These are phyloP conservation scores for Cygnus buccinator DNA, from an alignment of 2,113 vertebrate species.

Conservation along the genomic window DNA sequence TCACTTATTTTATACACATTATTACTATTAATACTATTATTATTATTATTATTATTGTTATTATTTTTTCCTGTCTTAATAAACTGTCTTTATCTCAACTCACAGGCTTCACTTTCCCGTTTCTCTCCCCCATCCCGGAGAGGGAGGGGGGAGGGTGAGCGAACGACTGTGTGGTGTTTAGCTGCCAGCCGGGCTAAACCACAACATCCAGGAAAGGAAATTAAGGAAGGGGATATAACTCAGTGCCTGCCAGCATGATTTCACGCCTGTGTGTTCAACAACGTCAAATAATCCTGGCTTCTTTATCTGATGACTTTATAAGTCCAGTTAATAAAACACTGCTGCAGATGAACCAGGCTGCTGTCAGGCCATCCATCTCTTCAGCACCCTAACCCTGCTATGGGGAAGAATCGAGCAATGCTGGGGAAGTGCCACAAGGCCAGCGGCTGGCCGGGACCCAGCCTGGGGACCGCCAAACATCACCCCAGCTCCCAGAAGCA, in stretches of 20 bases:
- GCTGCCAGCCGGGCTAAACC: too few relatives aligned
- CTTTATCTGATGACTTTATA: neutral
- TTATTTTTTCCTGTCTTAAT: too few relatives aligned
- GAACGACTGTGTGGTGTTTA: too few relatives aligned
- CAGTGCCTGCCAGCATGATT: neutral
- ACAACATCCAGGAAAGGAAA: neutral
- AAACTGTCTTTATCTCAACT: too few relatives aligned
- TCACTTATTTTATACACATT: too few relatives aligned
- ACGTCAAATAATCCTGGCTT: neutral
- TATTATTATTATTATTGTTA: too few relatives aligned
- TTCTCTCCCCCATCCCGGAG: too few relatives aligned
- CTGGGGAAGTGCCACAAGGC: neutral
- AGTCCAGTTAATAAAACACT: neutral
- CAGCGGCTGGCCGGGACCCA: neutral
- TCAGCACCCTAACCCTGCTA: neutral
- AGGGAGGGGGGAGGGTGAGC: too few relatives aligned
- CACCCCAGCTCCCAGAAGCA: neutral
- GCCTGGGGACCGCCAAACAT: neutral
- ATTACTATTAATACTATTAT: too few relatives aligned
- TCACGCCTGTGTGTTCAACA: neutral
- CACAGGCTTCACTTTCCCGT: too few relatives aligned
- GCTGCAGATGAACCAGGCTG: neutral
- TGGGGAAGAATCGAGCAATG: rapidly evolving
- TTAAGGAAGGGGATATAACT: neutral
- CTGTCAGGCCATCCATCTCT: neutral